Conservation (phyloP, 2,797 vertebrate species). For the Botia kubotai region DNA sequence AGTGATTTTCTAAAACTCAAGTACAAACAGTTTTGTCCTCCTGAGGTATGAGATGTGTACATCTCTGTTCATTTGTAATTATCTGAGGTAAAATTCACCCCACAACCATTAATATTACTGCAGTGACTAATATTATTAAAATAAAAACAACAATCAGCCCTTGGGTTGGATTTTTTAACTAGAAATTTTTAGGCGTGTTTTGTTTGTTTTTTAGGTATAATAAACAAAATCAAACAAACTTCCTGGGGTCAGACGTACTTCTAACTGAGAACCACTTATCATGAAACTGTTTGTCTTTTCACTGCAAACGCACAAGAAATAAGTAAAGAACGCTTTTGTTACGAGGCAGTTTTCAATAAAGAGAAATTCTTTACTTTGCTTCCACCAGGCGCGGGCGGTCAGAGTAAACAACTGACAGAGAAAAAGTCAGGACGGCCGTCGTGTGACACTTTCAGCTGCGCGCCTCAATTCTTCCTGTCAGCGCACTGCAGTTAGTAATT, state of each 20-base stretch:
- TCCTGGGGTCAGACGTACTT: no score
- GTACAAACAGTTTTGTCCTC: background rate
- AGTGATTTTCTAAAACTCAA: background rate
- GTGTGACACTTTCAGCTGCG: slow-evolving; percentile 62
- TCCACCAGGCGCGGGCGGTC: slow-evolving; percentile 65
- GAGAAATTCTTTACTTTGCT: slow-evolving; percentile 72
- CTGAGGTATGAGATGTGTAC: background rate
- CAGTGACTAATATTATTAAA: background rate
- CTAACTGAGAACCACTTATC: no score
- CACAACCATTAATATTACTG: background rate
- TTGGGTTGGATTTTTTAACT: no score
- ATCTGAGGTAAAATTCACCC: background rate
- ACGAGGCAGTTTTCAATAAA: slow-evolving; percentile 72
- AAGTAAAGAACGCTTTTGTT: slow-evolving; percentile 67
- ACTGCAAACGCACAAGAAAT: slow-evolving; percentile 70
- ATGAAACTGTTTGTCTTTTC: slow-evolving; percentile 70
- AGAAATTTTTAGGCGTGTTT: no score
- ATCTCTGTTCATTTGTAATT: no score
- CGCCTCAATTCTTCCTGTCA: slow-evolving; percentile 66
- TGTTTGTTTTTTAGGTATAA: no score
- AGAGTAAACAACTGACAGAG: slow-evolving; percentile 68
- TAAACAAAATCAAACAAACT: no score
- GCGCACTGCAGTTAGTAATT: slow-evolving; percentile 57
- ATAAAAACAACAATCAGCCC: background rate
- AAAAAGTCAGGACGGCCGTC: slow-evolving; percentile 51